Base-by-base conservation (phyloP, 2,113 vertebrate genomes). In the Monarcha castaneiventris region DNA sequence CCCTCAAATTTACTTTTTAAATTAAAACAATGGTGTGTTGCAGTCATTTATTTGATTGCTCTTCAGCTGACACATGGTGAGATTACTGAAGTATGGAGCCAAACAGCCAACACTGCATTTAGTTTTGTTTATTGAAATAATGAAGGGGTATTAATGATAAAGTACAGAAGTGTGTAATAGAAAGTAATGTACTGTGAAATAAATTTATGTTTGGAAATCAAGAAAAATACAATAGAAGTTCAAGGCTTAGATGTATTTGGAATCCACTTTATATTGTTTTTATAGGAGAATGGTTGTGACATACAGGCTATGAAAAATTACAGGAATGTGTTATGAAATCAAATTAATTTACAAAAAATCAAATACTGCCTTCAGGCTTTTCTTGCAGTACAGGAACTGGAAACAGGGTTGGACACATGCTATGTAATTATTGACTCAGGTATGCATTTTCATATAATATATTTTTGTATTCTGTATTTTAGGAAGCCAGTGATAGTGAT, bases 101-200 rank as follows among this genome's bases (percentile, higher is more conserved):
- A 94, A 97, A 92, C 18, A 97, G 54, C 29, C 91, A 96, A 93
- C 80, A 82, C 35, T 64, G 77, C 93, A 84, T 96, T 97, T 97
- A 90, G 48, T 90, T 98, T 96, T 6, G 3, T 92, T 97, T 97
- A 82, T 84, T 95, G 94, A 96, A 98, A 97, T 96, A 92, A 95
- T 89, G 81, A 94, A 94, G 92, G 58, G 76, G n/a, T 94, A 91
- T 94, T 97, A 97, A 97, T 97, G 95, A 97, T 87, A 86, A 95
- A 96, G 51, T 91, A 49, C 18, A 95, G 89, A 96, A 94, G 62
- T 77, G 64, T 79, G 84, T 97, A 96, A 96, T 92, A 94, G 78
- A 97, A 98, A 97, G 97, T 97, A 98, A 97, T 97, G 94, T 95
- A 92, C 89, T 97, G 78, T 98, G 96, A 98, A 97, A 97, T 96